phyloP scores from a whole-genome alignment of 2,888 invertebrate genomes.

The Sceliomorpha sp. region DNA sequence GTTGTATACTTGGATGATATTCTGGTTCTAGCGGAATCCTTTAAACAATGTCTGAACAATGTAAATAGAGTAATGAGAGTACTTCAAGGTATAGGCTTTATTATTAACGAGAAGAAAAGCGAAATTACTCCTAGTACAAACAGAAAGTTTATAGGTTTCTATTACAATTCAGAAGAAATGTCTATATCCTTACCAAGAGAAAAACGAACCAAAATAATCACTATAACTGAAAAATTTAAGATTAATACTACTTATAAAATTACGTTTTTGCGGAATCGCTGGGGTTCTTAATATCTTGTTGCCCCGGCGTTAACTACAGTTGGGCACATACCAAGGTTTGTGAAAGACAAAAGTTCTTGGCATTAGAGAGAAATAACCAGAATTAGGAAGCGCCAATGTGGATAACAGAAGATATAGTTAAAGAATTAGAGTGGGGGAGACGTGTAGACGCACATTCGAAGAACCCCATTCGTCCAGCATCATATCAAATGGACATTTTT shows the following conservation, averaged over 20 bases:
- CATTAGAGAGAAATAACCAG: neutral
- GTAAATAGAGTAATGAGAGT: too few species aligned
- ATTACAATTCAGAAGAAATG: conserved; percentile 19
- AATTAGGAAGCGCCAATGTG: conserved; percentile 17
- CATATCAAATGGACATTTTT: conserved; percentile 43
- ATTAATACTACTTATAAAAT: conserved; percentile 10
- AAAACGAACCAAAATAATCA: conserved; percentile 3
- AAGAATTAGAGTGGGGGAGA: conserved; percentile 13
- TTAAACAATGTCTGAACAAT: neutral
- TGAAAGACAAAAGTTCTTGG: conserved; percentile 23
- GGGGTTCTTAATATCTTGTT: conserved; percentile 29
- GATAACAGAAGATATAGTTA: neutral
- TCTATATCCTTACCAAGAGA: conserved; percentile 3
- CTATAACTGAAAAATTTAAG: conserved; percentile 18
- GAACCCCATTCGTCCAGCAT: conserved; percentile 17
- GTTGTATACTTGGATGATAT: conserved; percentile 20
- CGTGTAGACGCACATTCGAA: neutral
- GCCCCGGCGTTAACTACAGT: conserved; percentile 22
- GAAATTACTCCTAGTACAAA: neutral
- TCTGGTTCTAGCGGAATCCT: neutral
- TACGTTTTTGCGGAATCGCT: conserved; percentile 8
- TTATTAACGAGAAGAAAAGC: conserved; percentile 8
- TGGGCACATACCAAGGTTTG: conserved; percentile 14
- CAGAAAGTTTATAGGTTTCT: conserved; percentile 14
- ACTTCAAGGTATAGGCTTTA: neutral